These are phyloP conservation scores for Stenurella melanura DNA, from an alignment of 2,888 invertebrate genomes.

Conservation along the genomic window DNA sequence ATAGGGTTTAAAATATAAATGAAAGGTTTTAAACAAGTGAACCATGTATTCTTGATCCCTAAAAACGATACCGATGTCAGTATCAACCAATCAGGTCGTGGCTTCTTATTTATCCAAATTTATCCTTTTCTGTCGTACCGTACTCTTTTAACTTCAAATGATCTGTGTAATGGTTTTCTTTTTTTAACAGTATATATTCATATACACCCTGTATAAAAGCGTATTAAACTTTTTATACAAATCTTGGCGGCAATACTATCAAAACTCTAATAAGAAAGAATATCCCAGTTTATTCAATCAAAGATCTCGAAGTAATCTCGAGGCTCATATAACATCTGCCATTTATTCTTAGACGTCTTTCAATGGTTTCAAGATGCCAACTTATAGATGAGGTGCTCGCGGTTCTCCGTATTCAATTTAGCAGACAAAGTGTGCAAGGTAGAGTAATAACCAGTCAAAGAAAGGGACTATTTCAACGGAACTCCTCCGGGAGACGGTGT, in stretches of 20 bases:
- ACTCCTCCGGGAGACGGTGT: background rate
- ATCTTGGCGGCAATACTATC: background rate
- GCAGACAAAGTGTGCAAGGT: background rate
- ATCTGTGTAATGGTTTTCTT: too few relatives aligned
- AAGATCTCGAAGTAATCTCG: background rate
- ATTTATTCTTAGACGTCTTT: background rate
- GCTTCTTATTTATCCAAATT: too few relatives aligned
- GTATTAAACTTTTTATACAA: too few relatives aligned
- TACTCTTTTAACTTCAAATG: too few relatives aligned
- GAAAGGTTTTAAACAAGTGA: too few relatives aligned
- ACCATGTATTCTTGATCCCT: too few relatives aligned
- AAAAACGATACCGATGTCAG: too few relatives aligned
- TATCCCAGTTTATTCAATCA: background rate
- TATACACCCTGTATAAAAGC: too few relatives aligned
- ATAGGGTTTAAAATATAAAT: too few relatives aligned
- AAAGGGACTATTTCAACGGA: background rate
- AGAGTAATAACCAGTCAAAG: conserved; percentile 10
- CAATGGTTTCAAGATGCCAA: conserved; percentile 5
- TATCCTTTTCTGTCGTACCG: too few relatives aligned
- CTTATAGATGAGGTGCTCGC: background rate
- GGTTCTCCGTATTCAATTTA: conserved; percentile 5
- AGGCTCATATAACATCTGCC: background rate
- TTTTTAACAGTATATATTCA: too few relatives aligned
- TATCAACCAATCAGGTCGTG: too few relatives aligned
- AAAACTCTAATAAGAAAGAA: background rate